Base-by-base conservation (phyloP, 2,888 invertebrate species). In the Hipparchia semele region DNA sequence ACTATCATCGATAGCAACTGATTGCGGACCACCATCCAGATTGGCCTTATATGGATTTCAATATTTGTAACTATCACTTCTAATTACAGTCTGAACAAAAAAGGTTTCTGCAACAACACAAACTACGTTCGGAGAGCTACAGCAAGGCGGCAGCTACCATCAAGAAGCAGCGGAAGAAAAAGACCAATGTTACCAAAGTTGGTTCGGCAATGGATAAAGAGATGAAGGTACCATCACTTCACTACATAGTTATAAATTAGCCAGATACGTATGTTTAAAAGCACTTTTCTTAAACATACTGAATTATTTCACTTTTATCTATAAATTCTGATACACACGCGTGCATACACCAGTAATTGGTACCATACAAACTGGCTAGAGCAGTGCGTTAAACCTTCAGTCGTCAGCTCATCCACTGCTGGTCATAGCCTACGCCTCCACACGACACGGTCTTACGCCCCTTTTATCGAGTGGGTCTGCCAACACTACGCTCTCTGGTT, bases 91-190 rank as follows among this genome's bases (percentile, higher is more conserved):
- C 97, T 78, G 98, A 98, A 88, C 98, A 98, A 90, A 98, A 98
- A 90, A 96, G 98, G 86, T 99, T 99, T 89, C 92, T 98, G 78
- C 98, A 98, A 88, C 98, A 98, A 91, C 98, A 99, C 93, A 99
- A 98, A 89, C 96, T 97, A 79, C 95, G 98, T 77, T 97, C 98
- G 73, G 98, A 98, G 85, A 97, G 97, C 76, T 98, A 98, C 93
- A 97, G 97, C 88, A 98, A 98, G 90, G 98, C 98, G 1, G 97
- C 97, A 0, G 96, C 98, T 10, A 97, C 97, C 73, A 98, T 98
- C 95, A 98, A 98, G 91, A 98, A 98, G 86, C 98, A 98, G 85
- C 94, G 98, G 77, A 98, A 98, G 88, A 98, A 98, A 95, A 98
- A 97, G 89, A 96, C 97, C 67, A 96, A 96, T 79, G 96, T 96